Evolutionary conservation across 2,888 invertebrate species (phyloP).

Genomic region (Tortricodes alternella): DNA sequence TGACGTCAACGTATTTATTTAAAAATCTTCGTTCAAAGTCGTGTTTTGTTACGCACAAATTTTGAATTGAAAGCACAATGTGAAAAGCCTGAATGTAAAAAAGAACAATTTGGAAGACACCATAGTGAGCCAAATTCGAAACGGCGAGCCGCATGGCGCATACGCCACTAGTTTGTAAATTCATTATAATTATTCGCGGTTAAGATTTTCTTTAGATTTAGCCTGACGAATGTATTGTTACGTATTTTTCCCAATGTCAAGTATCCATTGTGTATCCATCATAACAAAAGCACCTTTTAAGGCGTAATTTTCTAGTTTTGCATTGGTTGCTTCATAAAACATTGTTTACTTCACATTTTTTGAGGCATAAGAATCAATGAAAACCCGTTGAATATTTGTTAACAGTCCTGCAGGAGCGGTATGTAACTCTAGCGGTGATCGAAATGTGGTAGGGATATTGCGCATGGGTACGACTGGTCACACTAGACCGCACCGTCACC

Average conservation of each 20-base stretch:
- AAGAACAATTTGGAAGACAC: conserved; percentile 75
- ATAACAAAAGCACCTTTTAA: neutral
- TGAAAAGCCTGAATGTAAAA: conserved; percentile 57
- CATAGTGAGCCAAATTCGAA: conserved; percentile 71
- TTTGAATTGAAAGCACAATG: conserved; percentile 60
- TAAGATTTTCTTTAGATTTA: conserved; percentile 29
- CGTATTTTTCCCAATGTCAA: conserved; percentile 8
- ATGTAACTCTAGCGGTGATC: too few relatives aligned
- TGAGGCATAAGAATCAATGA: too few relatives aligned
- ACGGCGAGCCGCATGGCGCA: conserved; percentile 37
- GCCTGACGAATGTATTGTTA: conserved; percentile 20
- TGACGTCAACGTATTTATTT: conserved; percentile 19
- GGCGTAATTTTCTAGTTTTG: neutral
- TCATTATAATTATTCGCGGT: conserved; percentile 28
- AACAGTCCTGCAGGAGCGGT: too few relatives aligned
- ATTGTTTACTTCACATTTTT: too few relatives aligned
- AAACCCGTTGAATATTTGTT: too few relatives aligned
- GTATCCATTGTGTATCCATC: conserved; percentile 14
- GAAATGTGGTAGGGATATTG: too few relatives aligned
- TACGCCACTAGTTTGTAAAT: conserved; percentile 31
- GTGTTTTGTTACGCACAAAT: conserved; percentile 64
- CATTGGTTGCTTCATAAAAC: neutral
- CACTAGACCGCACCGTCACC: too few relatives aligned
- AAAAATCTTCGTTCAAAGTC: conserved; percentile 35
- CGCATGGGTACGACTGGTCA: too few relatives aligned